phyloP scores from a whole-genome alignment of 2,888 invertebrate species.

The Macrosoma leucophasiata region DNA sequence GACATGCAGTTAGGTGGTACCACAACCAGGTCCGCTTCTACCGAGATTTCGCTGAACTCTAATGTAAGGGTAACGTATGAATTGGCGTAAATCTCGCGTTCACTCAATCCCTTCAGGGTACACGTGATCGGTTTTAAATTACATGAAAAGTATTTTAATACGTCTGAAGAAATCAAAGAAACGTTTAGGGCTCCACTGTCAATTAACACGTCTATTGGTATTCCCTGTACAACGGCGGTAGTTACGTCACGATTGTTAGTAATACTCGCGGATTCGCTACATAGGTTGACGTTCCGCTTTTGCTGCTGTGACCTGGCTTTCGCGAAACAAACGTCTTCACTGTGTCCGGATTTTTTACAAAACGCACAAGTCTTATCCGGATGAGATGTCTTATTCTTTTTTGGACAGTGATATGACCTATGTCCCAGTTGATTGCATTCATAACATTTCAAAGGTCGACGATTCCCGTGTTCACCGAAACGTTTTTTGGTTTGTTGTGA shows the following conservation, averaged over 20 bases:
- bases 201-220: neutral
- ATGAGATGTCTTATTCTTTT: too few species aligned
- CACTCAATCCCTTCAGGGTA: neutral
- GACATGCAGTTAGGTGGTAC: slow-evolving; percentile 18
- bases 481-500: too few species aligned
- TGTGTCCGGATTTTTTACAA: neutral
- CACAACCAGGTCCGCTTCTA: slow-evolving; percentile 16
- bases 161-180: neutral
- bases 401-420: too few species aligned
- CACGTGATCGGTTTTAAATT: neutral
- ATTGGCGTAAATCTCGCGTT: neutral
- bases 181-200: neutral
- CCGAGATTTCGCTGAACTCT: slow-evolving; percentile 10
- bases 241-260: neutral
- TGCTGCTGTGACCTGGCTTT: neutral
- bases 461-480: too few species aligned
- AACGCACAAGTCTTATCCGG: neutral
- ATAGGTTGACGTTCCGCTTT: neutral
- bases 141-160: neutral
- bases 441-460: too few species aligned
- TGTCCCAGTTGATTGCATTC: too few species aligned
- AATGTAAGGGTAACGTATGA: slow-evolving; percentile 8
- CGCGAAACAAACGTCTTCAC: neutral
- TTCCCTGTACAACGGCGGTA: neutral
- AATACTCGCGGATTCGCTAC: neutral